phyloP scores from a whole-genome alignment of 1,140 invertebrate genomes.

The Cardiocondyla obscurior region DNA sequence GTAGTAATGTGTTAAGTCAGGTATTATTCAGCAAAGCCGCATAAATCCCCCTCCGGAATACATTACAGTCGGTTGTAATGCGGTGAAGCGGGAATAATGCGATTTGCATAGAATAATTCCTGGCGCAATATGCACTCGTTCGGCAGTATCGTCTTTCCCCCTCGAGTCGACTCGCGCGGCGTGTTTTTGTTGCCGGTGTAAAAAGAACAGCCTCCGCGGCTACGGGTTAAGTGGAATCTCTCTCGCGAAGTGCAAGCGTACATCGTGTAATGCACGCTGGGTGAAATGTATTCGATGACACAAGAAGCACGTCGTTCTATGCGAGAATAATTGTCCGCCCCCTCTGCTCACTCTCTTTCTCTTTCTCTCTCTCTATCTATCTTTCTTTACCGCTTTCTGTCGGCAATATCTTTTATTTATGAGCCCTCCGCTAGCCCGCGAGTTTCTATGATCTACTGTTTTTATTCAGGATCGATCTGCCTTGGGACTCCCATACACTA shows the following conservation, averaged over 20 bases:
- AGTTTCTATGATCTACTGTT: slow-evolving; percentile 31
- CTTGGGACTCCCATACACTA: neutral
- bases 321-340: slow-evolving; percentile 39
- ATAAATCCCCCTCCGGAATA: slow-evolving; percentile 57
- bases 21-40: slow-evolving; percentile 60
- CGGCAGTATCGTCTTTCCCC: slow-evolving; percentile 35
- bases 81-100: slow-evolving; percentile 57
- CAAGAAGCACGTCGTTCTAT: slow-evolving; percentile 45
- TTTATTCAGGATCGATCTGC: slow-evolving; percentile 36
- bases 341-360: neutral
- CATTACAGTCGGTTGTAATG: slow-evolving; percentile 59
- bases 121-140: slow-evolving; percentile 48
- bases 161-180: slow-evolving; percentile 1
- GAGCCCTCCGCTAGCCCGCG: slow-evolving; percentile 18
- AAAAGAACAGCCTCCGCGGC: slow-evolving; percentile 4
- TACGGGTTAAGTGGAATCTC: slow-evolving; percentile 28
- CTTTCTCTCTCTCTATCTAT: neutral
- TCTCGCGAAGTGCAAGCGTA: neutral
- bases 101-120: slow-evolving; percentile 64
- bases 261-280: slow-evolving; percentile 30
- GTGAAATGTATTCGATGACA: slow-evolving; percentile 42
- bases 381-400: no score
- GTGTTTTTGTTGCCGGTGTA: neutral
- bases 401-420: slow-evolving; percentile 53
- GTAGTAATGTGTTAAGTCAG: slow-evolving; percentile 59